Evolutionary conservation across 2,113 vertebrate genomes (phyloP), one percentile per base, ranked within the genome.

Genomic region (Boulengerochromis microlepis): DNA sequence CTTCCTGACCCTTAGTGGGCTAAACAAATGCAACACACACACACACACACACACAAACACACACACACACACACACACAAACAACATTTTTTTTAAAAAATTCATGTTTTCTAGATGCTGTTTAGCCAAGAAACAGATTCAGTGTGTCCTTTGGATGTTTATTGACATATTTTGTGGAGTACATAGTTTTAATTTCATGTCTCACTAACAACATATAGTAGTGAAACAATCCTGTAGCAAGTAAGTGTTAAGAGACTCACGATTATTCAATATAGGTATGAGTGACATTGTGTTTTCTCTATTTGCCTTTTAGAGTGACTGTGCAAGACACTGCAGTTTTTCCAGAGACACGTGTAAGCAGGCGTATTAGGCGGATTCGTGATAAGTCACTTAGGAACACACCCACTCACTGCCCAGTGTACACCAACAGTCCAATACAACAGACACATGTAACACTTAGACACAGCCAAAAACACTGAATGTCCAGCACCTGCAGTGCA

Each of bases 351-450:
- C 40, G 22, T 38, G 40, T 40, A 85, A 53, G 76, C 50, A 80
- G 90, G 90, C 89, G 24, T 69, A 45, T 82, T 16, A 80, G 91
- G 86, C 50, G 8, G 83, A 61, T 56, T 92, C 91, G 92, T 93
- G 90, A 93, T 94, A 81, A 90, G 91, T 89, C 87, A 86, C 50
- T 5, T 29, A 88, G 88, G 59, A 93, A 89, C 85, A 82, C 81
- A 3, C 89, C 84, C 85, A 92, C 93, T 83, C 90, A 52, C 38
- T 33, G 74, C 66, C 50, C 84, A 64, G 56, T 7, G 10, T 18
- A 35, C 22, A 76, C 71, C 86, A 16, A 26, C 85, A 57, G 76
- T 57, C 80, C 66, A 52, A 80, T 8, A 52, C 84, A 47, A 78
- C 47, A 84, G 12, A 83, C 80, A 80, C 87, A 56, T 85, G 74